These are phyloP conservation scores for Pseudocheirus occidentalis DNA, from an alignment of 2,797 vertebrate species.

Conservation along the genomic window DNA sequence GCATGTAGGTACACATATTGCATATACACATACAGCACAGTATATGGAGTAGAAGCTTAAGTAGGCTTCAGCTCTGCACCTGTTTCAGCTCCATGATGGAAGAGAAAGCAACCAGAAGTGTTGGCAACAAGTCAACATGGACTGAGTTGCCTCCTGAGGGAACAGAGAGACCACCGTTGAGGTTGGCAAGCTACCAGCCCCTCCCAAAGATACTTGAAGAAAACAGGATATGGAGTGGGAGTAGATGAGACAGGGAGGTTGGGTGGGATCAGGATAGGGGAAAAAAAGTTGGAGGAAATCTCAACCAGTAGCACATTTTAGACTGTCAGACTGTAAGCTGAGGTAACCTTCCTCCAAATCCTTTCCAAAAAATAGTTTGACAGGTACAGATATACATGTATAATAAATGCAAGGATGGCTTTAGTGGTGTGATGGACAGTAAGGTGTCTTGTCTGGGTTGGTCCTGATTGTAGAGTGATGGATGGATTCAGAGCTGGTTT, in stretches of 20 bases:
- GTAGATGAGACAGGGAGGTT: background rate
- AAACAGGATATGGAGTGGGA: background rate
- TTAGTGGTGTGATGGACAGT: background rate
- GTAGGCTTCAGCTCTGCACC: background rate
- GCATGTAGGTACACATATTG: background rate
- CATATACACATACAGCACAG: background rate
- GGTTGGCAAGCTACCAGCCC: slow-evolving; percentile 8
- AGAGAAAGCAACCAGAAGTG: background rate
- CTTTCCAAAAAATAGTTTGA: slow-evolving; percentile 22
- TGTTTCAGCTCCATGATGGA: slow-evolving; percentile 10
- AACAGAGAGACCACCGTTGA: slow-evolving; percentile 24
- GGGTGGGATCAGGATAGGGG: background rate
- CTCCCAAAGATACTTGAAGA: slow-evolving; percentile 29
- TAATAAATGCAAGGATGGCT: background rate
- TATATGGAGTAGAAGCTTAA: background rate
- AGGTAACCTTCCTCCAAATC: background rate
- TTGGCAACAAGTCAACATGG: background rate
- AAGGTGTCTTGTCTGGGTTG: background rate
- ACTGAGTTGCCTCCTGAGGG: background rate
- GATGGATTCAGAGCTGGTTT: slow-evolving; percentile 40
- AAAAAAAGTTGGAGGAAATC: background rate
- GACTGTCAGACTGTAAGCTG: background rate
- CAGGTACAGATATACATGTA: background rate
- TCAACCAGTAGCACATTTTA: background rate
- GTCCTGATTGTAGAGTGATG: background rate